Evolutionary conservation across 1,140 invertebrate genomes (phyloP), one percentile per base, ranked within the genome.

Genomic region (Aphaenogaster ashmeadi): DNA sequence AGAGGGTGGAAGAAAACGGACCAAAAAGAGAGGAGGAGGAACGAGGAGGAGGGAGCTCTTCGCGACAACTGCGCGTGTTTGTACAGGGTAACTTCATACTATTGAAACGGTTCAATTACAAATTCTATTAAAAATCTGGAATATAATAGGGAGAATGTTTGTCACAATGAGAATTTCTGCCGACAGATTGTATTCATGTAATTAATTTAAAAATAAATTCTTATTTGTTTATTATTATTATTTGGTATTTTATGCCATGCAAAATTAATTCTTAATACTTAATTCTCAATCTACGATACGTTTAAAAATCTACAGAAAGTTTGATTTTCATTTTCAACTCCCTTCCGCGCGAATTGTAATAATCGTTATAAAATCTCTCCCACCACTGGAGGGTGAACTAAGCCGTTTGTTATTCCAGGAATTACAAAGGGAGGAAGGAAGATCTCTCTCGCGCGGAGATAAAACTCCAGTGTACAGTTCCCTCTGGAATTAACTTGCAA

Each of bases 41-140:
- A 36, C 1, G 44, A 41, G 50, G 44, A 50, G 56, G 41, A 74
- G 72, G n/a, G 74, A 15, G 41, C 52, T 84, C 77, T 90, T 90
- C 81, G 69, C 36, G 83, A n/a, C 50, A 66, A 74, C 36, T n/a
- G 38, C 54, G 41, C 50, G 54, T 69, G 52, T 56, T 50, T 54
- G 50, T 52, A 27, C 54, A 15, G 56, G 15, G n/a, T 60, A 54
- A 84, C 36, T n/a, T 27, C 75, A 6, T 71, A 64, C 38, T 27
- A 52, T 38, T 3, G 44, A 33, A 41, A 60, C 47, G 3, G 44
- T 44, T 69, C 71, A 33, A 41, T 71, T n/a, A 27, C 13, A 21
- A 38, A 18, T 41, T 52, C 18, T 27, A 18, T 80, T 54, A 41
- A 41, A 27, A 36, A 78, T 78, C 41, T 13, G 8, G 0, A 64